Percentiles rank a stretch among this genome's conserved stretches.
These are phyloP conservation scores for Apeira syringaria DNA, from an alignment of 2,888 invertebrate genomes.

Conservation along the genomic window DNA sequence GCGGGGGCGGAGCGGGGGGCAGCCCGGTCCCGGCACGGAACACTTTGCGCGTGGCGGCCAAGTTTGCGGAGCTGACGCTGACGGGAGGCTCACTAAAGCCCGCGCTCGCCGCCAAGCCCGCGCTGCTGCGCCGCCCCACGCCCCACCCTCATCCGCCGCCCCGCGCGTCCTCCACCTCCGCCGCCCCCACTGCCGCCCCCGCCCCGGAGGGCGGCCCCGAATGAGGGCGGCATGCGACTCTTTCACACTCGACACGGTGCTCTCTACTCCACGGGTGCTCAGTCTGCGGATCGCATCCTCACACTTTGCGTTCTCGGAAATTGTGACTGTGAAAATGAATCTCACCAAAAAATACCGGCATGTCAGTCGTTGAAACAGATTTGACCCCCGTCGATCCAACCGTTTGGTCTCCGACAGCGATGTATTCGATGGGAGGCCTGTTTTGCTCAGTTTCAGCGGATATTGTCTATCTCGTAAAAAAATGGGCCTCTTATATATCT, in stretches of 20 bases:
- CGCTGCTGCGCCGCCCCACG: slow-evolving; percentile 84
- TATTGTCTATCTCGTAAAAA: too few species aligned
- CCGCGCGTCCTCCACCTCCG: slow-evolving; percentile 26
- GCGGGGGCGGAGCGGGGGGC: slow-evolving; percentile 17
- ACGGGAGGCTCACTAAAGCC: slow-evolving; percentile 88
- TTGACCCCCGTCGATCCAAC: too few species aligned
- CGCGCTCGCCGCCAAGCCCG: slow-evolving; percentile 91
- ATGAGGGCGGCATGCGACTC: neutral
- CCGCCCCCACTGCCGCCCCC: slow-evolving; percentile 28
- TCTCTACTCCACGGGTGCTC: too few species aligned
- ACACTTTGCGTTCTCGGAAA: too few species aligned
- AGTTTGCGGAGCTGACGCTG: slow-evolving; percentile 86
- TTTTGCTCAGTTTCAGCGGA: too few species aligned
- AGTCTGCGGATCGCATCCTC: too few species aligned
- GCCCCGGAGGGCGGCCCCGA: slow-evolving; percentile 14
- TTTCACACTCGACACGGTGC: neutral
- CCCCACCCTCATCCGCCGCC: slow-evolving; percentile 52
- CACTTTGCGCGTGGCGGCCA: slow-evolving; percentile 85
- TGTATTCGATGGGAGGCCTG: too few species aligned
- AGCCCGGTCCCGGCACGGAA: slow-evolving; percentile 82
- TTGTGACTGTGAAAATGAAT: too few species aligned
- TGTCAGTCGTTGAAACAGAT: too few species aligned
- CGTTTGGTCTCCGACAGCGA: too few species aligned
- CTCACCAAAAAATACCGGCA: too few species aligned
- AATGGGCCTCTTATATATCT: too few species aligned